Evolutionary conservation across 1,140 invertebrate species (phyloP), one percentile per base, ranked within the genome.

Genomic region (Drosophila repleta): DNA sequence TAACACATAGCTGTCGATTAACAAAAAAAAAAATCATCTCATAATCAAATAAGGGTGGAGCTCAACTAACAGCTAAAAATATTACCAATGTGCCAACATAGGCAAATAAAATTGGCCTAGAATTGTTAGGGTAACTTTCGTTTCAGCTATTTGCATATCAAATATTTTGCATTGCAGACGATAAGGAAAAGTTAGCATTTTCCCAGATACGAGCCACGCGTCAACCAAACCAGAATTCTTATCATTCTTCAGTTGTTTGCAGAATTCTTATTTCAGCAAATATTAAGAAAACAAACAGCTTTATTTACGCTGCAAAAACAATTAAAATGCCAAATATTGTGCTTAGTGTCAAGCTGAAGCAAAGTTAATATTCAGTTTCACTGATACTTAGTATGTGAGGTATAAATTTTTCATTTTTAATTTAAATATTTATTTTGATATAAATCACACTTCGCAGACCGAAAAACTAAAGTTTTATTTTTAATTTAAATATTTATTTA

Each of bases 1-100:
- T 81, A 52, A 39, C 77, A 85, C 77, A 61, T 83, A 69, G 48
- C 72, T 75, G 37, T 45, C 32, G 24, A 37, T 1, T 35, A 32
- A 26, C 6, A 7, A 11, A 26, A 24, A 3, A 48, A 21, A 64
- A 41, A 29, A 51, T 51, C 41, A 41, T 66, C 4, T 8, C 43
- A 43, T 18, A 24, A 39, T 13, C 18, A 55, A 37, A 37, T 39
- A 20, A 39, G 24, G 37, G 35, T 17, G 35, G 1, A n/a, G 29
- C 15, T 45, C 11, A 10, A 37, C 15, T 5, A 20, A 13, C 32
- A 13, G 15, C 52, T 20, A 13, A 21, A 15, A 37, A 52, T 35
- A 18, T 32, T 15, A 41, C 10, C 11, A 55, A 39, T 39, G 18
- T 10, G 35, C 26, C 26, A 24, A n/a, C 20, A 1, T 24, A 2